Conservation (phyloP, 2,113 vertebrate genomes). For the Nothocercus nigrocapillus region DNA sequence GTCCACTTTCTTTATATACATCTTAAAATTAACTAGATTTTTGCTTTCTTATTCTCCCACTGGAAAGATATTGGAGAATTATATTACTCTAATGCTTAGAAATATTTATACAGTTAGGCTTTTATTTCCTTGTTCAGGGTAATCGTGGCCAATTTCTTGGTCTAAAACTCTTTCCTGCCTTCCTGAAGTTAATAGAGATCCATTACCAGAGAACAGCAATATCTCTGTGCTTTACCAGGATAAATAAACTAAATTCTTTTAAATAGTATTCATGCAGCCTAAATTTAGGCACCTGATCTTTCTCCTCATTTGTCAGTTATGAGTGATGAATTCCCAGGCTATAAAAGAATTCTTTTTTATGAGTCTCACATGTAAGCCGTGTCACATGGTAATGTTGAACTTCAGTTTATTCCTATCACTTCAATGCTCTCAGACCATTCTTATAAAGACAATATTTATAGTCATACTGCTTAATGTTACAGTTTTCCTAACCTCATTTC, state of each 20-base stretch:
- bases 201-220: not conserved
- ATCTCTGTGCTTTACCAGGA: not conserved
- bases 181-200: not conserved
- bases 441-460: not conserved
- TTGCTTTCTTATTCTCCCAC: not conserved
- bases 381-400: not conserved
- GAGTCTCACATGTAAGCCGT: not conserved
- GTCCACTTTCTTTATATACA: not conserved
- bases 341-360: not conserved
- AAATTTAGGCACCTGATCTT: not conserved
- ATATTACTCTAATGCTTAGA: not conserved
- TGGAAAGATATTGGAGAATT: not conserved
- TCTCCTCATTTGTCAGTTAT: not conserved
- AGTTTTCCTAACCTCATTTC: not conserved
- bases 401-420: not conserved
- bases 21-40: not conserved
- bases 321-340: not conserved
- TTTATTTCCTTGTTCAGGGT: not conserved
- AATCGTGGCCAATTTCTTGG: not conserved
- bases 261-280: not conserved
- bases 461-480: not conserved
- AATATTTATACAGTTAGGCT: not conserved
- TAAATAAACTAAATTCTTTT: not conserved
- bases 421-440: not conserved
- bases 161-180: not conserved